Base-by-base conservation (phyloP, 2,797 vertebrate genomes). In the Rhynchotus rufescens region DNA sequence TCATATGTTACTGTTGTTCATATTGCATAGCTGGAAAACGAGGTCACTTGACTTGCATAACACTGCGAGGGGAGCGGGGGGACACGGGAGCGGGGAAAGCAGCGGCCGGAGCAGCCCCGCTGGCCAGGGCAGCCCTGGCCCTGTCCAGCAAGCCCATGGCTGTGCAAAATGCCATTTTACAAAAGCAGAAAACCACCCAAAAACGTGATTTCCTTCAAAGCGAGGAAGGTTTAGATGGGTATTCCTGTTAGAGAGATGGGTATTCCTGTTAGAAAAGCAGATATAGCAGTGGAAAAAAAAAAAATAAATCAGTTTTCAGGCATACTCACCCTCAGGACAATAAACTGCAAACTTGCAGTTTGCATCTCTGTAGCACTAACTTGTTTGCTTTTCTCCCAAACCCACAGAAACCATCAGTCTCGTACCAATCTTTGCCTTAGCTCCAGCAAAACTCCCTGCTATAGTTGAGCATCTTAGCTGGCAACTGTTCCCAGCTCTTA, bases 11-110 rank as follows among this genome's bases (percentile, higher is more conserved):
- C 6, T 56, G 94, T 82, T 94, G 94, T 96, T 96, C 21, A 81
- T 97, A 97, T 98, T 98, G 98, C 98, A 98, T 98, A 98, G 97
- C 97, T 97, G 97, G 96, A 97, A 95, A 97, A 97, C 91, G 97
- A 98, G 97, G 97, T 97, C 97, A 96, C 97, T 96, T 97, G 87
- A 96, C 97, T 98, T 97, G 97, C 96, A 96, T 98, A 97, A 97
- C 95, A 96, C 96, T 97, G 97, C 96, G 97, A 93, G 23, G 10
- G 93, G 89, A 82, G 89, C 81, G 96, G 77, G 90, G 88, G 68
- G 89, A 93, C 79, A 81, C 87, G 88, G 77, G 91, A 91, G 89
- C 93, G 89, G 13, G 4, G 73, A 67, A 72, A 96, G 90, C 84
- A 80, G 54, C 47, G 92, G 86, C 94, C 94, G 86, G 80, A 95